These are phyloP conservation scores for Pogonomyrmex californicus DNA, from an alignment of 1,140 invertebrate species.

Conservation along the genomic window DNA sequence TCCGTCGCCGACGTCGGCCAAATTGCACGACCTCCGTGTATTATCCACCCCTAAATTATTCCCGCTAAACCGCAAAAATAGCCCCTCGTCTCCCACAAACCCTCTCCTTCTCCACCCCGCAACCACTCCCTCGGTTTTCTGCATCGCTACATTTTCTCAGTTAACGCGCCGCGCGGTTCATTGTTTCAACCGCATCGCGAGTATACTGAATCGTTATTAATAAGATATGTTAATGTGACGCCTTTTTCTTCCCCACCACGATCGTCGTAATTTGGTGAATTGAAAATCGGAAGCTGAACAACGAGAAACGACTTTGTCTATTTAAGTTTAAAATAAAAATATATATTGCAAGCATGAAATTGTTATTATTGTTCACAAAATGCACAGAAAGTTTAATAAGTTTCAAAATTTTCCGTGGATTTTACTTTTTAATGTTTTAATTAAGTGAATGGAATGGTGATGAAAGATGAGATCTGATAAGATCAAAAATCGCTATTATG, in stretches of 20 bases:
- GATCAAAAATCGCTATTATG: not conserved
- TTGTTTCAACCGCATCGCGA: conserved; percentile 63
- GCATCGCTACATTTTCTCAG: conserved; percentile 50
- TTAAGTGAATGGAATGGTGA: not conserved
- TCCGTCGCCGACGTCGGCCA: conserved; percentile 66
- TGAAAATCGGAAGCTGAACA: not conserved
- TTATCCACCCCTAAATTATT: conserved; percentile 85
- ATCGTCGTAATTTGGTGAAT: conserved; percentile 13
- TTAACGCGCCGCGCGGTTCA: conserved; percentile 62
- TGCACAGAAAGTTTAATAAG: not conserved
- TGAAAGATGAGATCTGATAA: not conserved
- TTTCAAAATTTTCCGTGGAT: not conserved
- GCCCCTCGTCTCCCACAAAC: conserved; percentile 49
- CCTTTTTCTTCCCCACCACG: not conserved
- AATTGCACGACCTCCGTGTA: conserved; percentile 80
- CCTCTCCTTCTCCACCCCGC: conserved; percentile 62
- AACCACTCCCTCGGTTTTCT: conserved; percentile 68
- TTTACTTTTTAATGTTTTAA: not conserved
- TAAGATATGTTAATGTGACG: conserved; percentile 18
- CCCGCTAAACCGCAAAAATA: conserved; percentile 85
- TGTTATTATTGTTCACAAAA: not conserved
- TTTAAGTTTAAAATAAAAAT: not conserved
- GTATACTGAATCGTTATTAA: conserved; percentile 48
- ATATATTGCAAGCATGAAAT: not conserved
- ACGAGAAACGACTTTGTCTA: not conserved